Evolutionary conservation across 2,113 vertebrate genomes (phyloP), one percentile per base, ranked within the genome.

Genomic region (Amphiprion percula): DNA sequence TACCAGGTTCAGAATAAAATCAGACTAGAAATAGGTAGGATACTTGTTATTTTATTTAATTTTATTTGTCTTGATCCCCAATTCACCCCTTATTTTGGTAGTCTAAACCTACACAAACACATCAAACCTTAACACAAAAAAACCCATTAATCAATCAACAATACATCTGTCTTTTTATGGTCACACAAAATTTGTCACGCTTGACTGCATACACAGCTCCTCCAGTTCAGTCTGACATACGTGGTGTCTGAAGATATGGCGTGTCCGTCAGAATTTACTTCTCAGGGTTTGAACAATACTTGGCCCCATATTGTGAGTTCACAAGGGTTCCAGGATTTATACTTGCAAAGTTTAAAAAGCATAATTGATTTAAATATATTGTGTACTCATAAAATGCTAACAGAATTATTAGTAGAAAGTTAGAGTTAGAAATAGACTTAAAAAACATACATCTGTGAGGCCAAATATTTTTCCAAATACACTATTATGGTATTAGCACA

Each of bases 211-310:
- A 15, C 41, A 46, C 64, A 50, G 52, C 37, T 64, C 53, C 28
- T 56, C 12, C 70, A 70, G 77, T 62, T 70, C 55, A 47, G 17
- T 59, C 46, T 30, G 73, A 77, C 64, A 59, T 66, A n/a, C 77
- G 66, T 64, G 77, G 65, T 77, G 30, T 78, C 59, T 74, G 64
- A 71, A 61, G 74, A 66, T 30, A 15, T 52, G 73, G 11, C 53
- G 55, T 77, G 4, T 56, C 56, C 33, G 4, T 68, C 23, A 24
- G 63, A 64, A 73, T 28, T 73, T 28, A 8, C 66, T 54, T 49
- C 41, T 58, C 14, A 19, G 56, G 44, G 17, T 23, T 77, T 67
- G 28, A 69, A 65, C 24, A 73, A 76, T 67, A 46, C 10, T 64
- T 52, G 41, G 54, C 41, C 26, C 21, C 58, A 64, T 50, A 53